Evolutionary conservation across 1,140 invertebrate genomes (phyloP), one percentile per base, ranked within the genome.

Genomic region (Coptotermes formosanus): DNA sequence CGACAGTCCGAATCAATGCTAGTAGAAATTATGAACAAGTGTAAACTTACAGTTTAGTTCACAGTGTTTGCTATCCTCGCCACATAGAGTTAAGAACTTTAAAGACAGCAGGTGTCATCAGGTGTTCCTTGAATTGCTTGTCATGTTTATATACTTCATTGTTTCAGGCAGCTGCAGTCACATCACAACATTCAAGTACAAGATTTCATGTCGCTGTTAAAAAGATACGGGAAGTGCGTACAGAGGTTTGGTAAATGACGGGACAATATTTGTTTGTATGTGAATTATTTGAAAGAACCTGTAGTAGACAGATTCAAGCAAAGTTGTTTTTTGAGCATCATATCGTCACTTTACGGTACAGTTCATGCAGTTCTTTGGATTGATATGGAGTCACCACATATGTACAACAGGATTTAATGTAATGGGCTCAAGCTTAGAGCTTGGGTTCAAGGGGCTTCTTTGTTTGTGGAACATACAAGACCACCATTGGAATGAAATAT

Each of bases 91-190:
- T 32, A 82, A 21, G 8, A 9, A 25, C 8, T 30, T 30, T 12
- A 32, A 82, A 7, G 25, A 19, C 9, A 30, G 30, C 8, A 30
- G 19, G 30, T 44, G 30, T 30, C 12, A 3, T 82, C 2, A 38
- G 19, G n/a, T 38, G 0, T 82, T 38, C 0, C 6, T 7, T 9
- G 32, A 23, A 82, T 7, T 82, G 9, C 8, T 82, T 21, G 30
- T 30, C 30, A 55, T 2, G 12, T 55, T 4, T 55, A 21, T 55
- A 1, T 55, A 38, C 38, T 38, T 55, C 21, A 55, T 84, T 38
- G 25, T 52, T 84, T 48, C 83, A 84, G 83, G 48, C 83, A 84
- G 83, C 44, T 84, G 43, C 19, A 84, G 44, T n/a, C 83, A 30
- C 83, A 84, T 55, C 83, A 84, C n/a, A 84, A 84, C 45, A 23